A percentile compares a stretch with the other conserved stretches of the same genome.
Conservation (phyloP, 92 coral and sea anemone genomes). For the Porites rus region DNA sequence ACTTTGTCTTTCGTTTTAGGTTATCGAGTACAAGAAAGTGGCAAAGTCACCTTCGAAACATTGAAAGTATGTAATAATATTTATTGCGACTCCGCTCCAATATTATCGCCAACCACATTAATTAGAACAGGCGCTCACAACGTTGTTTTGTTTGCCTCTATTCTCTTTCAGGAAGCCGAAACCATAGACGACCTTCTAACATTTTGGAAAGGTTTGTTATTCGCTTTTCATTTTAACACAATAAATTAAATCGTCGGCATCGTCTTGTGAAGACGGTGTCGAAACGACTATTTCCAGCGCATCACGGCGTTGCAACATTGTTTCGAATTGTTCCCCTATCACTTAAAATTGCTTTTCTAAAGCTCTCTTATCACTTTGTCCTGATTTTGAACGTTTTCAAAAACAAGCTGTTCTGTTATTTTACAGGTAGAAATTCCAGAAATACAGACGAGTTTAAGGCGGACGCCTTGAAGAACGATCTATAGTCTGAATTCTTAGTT, state of each 20-base stretch:
- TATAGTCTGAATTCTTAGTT: no score
- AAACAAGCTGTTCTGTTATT: no score
- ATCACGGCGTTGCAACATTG: no score
- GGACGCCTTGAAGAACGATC: no score
- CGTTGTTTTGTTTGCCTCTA: background rate
- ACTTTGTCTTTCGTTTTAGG: slow-evolving; percentile 43
- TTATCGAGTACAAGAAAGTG: slow-evolving; percentile 68
- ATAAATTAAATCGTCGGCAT: background rate
- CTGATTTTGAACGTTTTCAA: no score
- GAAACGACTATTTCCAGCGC: no score
- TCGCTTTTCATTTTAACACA: background rate
- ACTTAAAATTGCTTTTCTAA: no score
- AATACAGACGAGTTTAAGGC: background rate
- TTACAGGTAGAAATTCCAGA: background rate
- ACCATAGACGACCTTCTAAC: slow-evolving; percentile 78
- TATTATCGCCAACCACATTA: background rate
- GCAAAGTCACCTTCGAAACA: slow-evolving; percentile 74
- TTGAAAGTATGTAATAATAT: slow-evolving; percentile 66
- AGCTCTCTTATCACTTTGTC: no score
- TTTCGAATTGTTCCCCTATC: no score
- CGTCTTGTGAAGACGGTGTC: background rate
- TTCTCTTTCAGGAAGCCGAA: slow-evolving; percentile 78
- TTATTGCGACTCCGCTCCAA: background rate
- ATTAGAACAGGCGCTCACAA: no score
- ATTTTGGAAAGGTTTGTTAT: slow-evolving; percentile 84